phyloP scores from a whole-genome alignment of 2,888 invertebrate genomes.

The Podotricha telesiphe region DNA sequence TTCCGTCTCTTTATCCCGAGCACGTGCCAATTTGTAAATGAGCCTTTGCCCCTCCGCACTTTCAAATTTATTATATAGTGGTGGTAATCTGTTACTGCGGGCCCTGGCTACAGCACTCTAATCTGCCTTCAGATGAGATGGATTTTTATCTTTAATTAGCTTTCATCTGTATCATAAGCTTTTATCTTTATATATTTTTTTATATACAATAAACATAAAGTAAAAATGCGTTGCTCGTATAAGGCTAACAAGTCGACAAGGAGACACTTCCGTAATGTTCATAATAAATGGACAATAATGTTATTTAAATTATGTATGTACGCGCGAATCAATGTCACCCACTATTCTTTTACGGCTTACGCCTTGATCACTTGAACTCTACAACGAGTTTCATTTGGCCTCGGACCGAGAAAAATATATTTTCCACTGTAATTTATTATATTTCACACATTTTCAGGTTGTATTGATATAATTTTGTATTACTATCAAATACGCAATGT shows the following conservation, averaged over 20 bases:
- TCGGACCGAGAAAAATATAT: constrained; percentile 38
- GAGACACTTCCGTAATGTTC: constrained; percentile 71
- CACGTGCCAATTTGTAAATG: too few relatives aligned
- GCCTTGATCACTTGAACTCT: constrained; percentile 66
- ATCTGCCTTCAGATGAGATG: too few relatives aligned
- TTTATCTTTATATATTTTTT: constrained; percentile 29
- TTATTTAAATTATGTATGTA: constrained; percentile 64
- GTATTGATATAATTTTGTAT: too few relatives aligned
- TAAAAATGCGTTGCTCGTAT: constrained; percentile 60
- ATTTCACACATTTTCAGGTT: neutral
- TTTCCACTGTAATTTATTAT: constrained; percentile 13
- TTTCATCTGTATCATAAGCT: neutral
- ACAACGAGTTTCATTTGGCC: constrained; percentile 43
- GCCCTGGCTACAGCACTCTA: too few relatives aligned
- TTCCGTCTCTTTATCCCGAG: too few relatives aligned
- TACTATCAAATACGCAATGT: too few relatives aligned
- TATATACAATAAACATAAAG: constrained; percentile 47
- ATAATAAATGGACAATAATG: constrained; percentile 58
- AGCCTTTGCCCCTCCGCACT: too few relatives aligned
- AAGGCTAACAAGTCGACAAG: constrained; percentile 65
- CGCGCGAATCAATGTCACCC: constrained; percentile 67
- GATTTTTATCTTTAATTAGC: too few relatives aligned
- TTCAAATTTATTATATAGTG: too few relatives aligned
- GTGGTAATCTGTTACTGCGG: too few relatives aligned
- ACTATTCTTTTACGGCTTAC: constrained; percentile 66